Percentiles rank a stretch among this genome's conserved stretches.
These are phyloP conservation scores for Brachyistius frenatus DNA, from an alignment of 2,113 vertebrate genomes.

Conservation along the genomic window DNA sequence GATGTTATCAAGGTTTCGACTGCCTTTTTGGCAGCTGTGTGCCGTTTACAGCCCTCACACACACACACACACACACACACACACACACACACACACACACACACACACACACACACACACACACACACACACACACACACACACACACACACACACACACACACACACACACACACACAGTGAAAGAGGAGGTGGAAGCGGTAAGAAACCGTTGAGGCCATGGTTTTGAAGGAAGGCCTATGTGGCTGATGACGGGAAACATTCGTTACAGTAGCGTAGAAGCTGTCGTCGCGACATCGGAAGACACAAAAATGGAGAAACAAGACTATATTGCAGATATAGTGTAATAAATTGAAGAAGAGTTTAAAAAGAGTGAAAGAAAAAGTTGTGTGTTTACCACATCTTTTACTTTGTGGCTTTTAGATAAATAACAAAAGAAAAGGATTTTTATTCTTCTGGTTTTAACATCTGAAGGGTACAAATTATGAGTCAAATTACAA, in stretches of 20 bases:
- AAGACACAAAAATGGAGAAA: slow-evolving; percentile 23
- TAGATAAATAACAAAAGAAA: slow-evolving; percentile 3
- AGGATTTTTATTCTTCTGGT: not conserved
- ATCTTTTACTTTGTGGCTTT: no score
- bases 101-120: slow-evolving; percentile 33
- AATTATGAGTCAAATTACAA: not conserved
- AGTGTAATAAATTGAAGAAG: not conserved
- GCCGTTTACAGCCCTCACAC: slow-evolving; percentile 55
- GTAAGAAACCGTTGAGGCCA: slow-evolving; percentile 91
- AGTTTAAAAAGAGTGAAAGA: slow-evolving; percentile 3
- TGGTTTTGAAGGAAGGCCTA: slow-evolving; percentile 91
- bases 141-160: not conserved
- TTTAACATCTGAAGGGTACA: not conserved
- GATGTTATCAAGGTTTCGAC: slow-evolving; percentile 84
- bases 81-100: slow-evolving; percentile 10
- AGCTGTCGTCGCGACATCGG: slow-evolving; percentile 27
- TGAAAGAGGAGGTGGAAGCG: slow-evolving; percentile 90
- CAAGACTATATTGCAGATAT: slow-evolving; percentile 3
- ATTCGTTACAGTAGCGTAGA: slow-evolving; percentile 88
- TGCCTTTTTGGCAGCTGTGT: slow-evolving; percentile 74
- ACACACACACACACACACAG: slow-evolving; percentile 28
- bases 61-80: slow-evolving; percentile 1
- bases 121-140: slow-evolving; percentile 15
- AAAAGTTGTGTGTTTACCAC: not conserved
- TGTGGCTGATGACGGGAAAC: slow-evolving; percentile 93